Evolutionary conservation across 2,797 vertebrate species (phyloP).

Genomic region (Chaetodon trifasciatus): DNA sequence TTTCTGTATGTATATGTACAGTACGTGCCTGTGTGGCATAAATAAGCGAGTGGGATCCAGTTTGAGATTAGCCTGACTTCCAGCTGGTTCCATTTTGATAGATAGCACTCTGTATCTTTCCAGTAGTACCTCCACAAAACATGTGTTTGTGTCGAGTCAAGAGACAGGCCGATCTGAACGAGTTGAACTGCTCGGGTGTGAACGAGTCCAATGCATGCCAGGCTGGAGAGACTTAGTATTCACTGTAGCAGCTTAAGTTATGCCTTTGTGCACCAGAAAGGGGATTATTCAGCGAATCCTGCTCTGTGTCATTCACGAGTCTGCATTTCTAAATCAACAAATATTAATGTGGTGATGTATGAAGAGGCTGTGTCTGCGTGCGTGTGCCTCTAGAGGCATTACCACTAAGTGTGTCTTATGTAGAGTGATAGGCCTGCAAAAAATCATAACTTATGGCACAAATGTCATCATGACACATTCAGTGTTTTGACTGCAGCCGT

Average conservation of each 20-base stretch:
- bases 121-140: constrained; percentile 70
- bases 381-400: constrained; percentile 6
- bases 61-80: constrained; percentile 63
- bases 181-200: constrained; percentile 70
- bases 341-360: constrained; percentile 61
- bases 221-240: constrained; percentile 76
- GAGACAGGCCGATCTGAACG: constrained; percentile 69
- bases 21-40: constrained; percentile 45
- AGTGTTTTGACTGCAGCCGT: constrained; percentile 70
- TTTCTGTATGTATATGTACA: constrained; percentile 37
- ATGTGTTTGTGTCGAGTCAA: constrained; percentile 78
- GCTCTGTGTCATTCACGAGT: constrained; percentile 77
- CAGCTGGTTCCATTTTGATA: constrained; percentile 71
- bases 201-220: constrained; percentile 74
- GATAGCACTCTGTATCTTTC: constrained; percentile 71
- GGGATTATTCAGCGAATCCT: constrained; percentile 79
- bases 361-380: constrained; percentile 29
- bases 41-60: constrained; percentile 57
- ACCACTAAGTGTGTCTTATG: constrained; percentile 41
- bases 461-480: constrained; percentile 68
- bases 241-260: constrained; percentile 77
- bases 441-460: constrained; percentile 65
- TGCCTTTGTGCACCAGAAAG: constrained; percentile 78
- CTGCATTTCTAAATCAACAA: constrained; percentile 76
- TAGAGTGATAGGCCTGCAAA: constrained; percentile 38